These are phyloP conservation scores for Mellilla xanthometata DNA, from an alignment of 2,888 invertebrate species.

Conservation along the genomic window DNA sequence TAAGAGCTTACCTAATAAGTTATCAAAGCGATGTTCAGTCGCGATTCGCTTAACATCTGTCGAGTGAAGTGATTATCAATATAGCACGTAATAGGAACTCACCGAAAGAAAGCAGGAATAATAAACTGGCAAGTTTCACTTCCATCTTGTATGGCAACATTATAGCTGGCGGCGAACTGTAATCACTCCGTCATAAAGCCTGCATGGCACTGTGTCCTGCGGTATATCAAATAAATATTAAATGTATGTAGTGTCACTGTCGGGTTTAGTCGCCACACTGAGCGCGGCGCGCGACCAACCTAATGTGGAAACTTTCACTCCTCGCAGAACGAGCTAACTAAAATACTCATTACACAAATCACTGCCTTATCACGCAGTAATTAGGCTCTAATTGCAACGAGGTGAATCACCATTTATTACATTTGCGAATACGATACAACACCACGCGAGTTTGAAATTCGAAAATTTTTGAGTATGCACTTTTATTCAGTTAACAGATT, in stretches of 20 bases:
- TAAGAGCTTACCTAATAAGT: not conserved
- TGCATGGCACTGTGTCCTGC: slow-evolving; percentile 26
- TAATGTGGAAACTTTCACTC: slow-evolving; percentile 44
- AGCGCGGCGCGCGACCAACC: slow-evolving; percentile 44
- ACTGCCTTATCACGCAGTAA: slow-evolving; percentile 21
- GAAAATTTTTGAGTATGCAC: slow-evolving; percentile 38
- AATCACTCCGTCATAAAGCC: slow-evolving; percentile 24
- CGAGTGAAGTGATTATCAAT: slow-evolving; percentile 9
- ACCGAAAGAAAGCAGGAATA: slow-evolving; percentile 51
- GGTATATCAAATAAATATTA: slow-evolving; percentile 26
- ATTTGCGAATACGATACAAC: slow-evolving; percentile 14
- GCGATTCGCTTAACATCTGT: not conserved
- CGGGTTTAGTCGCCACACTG: slow-evolving; percentile 71
- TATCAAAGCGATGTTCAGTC: not conserved
- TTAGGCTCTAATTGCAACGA: slow-evolving; percentile 32
- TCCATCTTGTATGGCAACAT: slow-evolving; percentile 35
- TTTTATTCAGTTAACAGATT: slow-evolving; percentile 29
- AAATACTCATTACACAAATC: slow-evolving; percentile 37
- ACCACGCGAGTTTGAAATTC: slow-evolving; percentile 42
- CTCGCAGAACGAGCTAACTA: slow-evolving; percentile 21
- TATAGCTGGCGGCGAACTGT: slow-evolving; percentile 7
- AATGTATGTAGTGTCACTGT: slow-evolving; percentile 43
- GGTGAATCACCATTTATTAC: slow-evolving; percentile 32
- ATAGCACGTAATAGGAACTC: slow-evolving; percentile 34
- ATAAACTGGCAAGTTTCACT: slow-evolving; percentile 28